phyloP scores from a whole-genome alignment of 2,888 invertebrate species.

The Pardosa pseudoannulata region DNA sequence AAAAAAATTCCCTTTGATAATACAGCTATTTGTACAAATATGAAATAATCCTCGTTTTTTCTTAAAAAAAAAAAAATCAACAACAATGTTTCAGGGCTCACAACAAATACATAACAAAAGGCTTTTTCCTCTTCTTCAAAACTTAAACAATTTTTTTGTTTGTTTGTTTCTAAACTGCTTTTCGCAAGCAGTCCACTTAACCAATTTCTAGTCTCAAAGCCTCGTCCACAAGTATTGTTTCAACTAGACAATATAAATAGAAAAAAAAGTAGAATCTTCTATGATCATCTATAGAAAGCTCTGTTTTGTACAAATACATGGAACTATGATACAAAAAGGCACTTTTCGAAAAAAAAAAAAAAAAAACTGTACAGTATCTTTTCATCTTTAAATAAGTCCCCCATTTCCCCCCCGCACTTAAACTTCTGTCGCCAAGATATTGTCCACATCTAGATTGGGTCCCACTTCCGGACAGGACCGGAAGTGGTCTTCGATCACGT shows the following conservation, averaged over 20 bases:
- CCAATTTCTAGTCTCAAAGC: not conserved
- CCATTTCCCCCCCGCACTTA: constrained; percentile 43
- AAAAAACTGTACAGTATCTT: constrained; percentile 63
- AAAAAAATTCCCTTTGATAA: not conserved
- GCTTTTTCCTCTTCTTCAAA: no score
- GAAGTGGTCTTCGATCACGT: constrained; percentile 58
- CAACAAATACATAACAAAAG: constrained; percentile 10
- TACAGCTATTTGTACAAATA: constrained; percentile 12
- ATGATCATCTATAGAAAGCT: constrained; percentile 70
- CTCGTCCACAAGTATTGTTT: not conserved
- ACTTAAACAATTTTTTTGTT: not conserved
- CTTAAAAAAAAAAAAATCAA: no score
- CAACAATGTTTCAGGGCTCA: not conserved
- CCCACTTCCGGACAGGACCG: constrained; percentile 24
- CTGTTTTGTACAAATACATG: constrained; percentile 69
- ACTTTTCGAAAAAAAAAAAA: no score
- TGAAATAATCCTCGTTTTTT: not conserved
- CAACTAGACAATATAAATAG: constrained; percentile 68
- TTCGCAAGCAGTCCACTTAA: not conserved
- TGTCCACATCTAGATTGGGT: constrained; percentile 16
- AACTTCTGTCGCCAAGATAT: constrained; percentile 59
- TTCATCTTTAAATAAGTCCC: constrained; percentile 60
- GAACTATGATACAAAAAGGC: constrained; percentile 70
- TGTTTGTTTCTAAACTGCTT: not conserved
- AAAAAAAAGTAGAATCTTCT: constrained; percentile 58